These are phyloP conservation scores for Chaenocephalus aceratus DNA, from an alignment of 2,113 vertebrate genomes.

Conservation along the genomic window DNA sequence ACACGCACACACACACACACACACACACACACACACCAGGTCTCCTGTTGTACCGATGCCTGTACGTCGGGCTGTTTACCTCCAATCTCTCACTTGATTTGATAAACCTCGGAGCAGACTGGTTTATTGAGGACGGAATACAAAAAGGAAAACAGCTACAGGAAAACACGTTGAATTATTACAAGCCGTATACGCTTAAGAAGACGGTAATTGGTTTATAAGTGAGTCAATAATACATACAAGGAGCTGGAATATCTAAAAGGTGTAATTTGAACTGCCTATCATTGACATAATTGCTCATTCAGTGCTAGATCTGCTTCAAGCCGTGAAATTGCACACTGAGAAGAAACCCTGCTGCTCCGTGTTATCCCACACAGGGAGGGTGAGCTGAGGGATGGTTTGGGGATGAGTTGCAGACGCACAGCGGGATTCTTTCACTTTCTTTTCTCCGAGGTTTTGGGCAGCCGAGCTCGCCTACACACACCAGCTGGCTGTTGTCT, in stretches of 20 bases:
- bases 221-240: neutral
- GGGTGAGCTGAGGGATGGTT: slow-evolving; percentile 50
- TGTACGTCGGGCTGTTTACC: slow-evolving; percentile 16
- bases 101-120: neutral
- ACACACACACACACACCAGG: neutral
- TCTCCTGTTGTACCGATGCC: neutral
- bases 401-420: slow-evolving; percentile 59
- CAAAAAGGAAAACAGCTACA: neutral
- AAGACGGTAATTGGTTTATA: neutral
- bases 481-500: slow-evolving; percentile 75
- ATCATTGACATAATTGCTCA: slow-evolving; percentile 5
- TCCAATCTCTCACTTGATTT: slow-evolving; percentile 29
- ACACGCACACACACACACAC: too few species aligned
- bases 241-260: neutral
- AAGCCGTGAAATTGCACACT: slow-evolving; percentile 6
- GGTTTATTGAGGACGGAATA: neutral
- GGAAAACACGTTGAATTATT: slow-evolving; percentile 3
- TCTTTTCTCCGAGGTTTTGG: slow-evolving; percentile 63
- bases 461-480: slow-evolving; percentile 67
- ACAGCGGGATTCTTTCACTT: slow-evolving; percentile 61
- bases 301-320: slow-evolving; percentile 15
- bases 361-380: slow-evolving; percentile 16
- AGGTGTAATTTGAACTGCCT: neutral
- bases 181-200: neutral
- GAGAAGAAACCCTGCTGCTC: slow-evolving; percentile 26